A percentile compares a stretch with the other conserved stretches of the same genome.
These are phyloP conservation scores for Sebastes matsubarae DNA, from an alignment of 2,797 vertebrate genomes.

Conservation along the genomic window DNA sequence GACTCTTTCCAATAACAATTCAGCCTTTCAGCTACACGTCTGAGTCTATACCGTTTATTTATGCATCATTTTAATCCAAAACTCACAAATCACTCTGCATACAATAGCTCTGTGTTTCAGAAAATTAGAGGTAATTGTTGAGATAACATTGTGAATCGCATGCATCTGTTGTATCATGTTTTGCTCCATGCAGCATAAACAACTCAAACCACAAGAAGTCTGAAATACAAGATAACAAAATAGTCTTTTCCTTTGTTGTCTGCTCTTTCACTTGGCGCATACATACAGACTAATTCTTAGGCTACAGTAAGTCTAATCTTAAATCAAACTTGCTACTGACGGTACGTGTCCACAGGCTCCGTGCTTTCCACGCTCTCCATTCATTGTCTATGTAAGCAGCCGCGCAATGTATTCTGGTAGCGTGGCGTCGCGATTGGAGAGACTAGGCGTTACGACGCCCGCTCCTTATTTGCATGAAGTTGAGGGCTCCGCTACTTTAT, in stretches of 20 bases:
- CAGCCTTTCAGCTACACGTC: neutral
- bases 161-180: neutral
- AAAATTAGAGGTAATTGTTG: slow-evolving; percentile 1
- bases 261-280: neutral
- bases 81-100: neutral
- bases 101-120: slow-evolving; percentile 7
- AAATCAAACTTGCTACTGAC: neutral
- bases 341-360: too few species aligned
- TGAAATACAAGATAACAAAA: neutral
- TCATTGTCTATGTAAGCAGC: too few species aligned
- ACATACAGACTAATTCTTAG: neutral
- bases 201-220: neutral
- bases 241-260: neutral
- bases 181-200: neutral
- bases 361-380: too few species aligned
- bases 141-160: neutral
- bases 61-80: slow-evolving; percentile 17
- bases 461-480: too few species aligned
- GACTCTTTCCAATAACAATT: slow-evolving; percentile 46
- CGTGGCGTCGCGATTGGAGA: too few species aligned
- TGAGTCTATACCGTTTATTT: slow-evolving; percentile 8
- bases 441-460: too few species aligned
- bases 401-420: too few species aligned
- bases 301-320: neutral
- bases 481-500: too few species aligned